Conservation (phyloP, 2,797 vertebrate genomes). For the Rhinatrema bivittatum region DNA sequence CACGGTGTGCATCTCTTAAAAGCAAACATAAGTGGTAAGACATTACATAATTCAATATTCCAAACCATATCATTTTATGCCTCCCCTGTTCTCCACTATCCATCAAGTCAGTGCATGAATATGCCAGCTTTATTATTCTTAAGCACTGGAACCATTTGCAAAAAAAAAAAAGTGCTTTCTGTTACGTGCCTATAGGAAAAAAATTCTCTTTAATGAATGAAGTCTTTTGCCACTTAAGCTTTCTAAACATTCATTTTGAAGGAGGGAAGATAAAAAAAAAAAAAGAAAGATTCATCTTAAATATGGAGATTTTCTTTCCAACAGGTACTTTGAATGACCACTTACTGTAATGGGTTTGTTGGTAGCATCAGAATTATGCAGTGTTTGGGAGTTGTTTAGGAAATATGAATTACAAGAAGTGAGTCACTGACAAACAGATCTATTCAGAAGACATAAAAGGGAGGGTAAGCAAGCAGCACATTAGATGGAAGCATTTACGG, state of each 20-base stretch:
- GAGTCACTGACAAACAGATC: slow-evolving; percentile 7
- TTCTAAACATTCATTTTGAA: slow-evolving; percentile 9
- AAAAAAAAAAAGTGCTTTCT: slow-evolving; percentile 30
- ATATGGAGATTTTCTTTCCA: slow-evolving; percentile 14
- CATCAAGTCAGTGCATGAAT: slow-evolving; percentile 1
- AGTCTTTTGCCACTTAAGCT: neutral
- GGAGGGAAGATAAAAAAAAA: slow-evolving; percentile 19
- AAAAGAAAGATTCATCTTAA: slow-evolving; percentile 10
- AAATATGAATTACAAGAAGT: slow-evolving; percentile 25
- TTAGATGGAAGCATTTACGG: too few species aligned
- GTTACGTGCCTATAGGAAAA: too few species aligned
- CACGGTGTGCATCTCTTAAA: too few species aligned
- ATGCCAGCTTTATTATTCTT: slow-evolving; percentile 9
- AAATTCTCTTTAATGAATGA: neutral
- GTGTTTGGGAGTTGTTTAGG: slow-evolving; percentile 4
- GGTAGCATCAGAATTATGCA: slow-evolving; percentile 1
- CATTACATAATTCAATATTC: neutral
- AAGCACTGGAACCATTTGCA: slow-evolving; percentile 11
- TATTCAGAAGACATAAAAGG: slow-evolving; percentile 15
- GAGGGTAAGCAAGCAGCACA: slow-evolving; percentile 16
- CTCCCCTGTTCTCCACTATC: slow-evolving; percentile 6
- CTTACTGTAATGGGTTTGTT: slow-evolving; percentile 19
- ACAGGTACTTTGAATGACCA: neutral
- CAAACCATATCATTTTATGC: too few species aligned
- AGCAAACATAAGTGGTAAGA: slow-evolving; percentile 8